Conservation (phyloP, 1,140 invertebrate species). For the Sarcophaga peregrina region DNA sequence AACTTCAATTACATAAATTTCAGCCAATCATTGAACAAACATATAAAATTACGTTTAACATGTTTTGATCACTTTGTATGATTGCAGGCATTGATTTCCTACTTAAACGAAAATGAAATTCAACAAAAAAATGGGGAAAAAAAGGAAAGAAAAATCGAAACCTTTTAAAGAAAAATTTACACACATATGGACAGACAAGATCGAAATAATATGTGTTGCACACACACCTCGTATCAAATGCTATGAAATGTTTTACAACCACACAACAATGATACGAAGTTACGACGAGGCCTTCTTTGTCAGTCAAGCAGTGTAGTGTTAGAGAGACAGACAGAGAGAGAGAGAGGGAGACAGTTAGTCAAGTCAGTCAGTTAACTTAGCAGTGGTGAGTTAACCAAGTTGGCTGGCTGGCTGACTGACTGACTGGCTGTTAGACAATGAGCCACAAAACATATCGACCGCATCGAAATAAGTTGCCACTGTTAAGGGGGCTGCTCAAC, state of each 20-base stretch:
- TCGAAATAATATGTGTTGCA: slow-evolving; percentile 12
- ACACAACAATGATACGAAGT: too few species aligned
- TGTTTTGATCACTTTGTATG: slow-evolving; percentile 23
- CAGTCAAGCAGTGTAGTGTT: too few species aligned
- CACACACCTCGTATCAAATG: slow-evolving; percentile 16
- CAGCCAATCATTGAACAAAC: slow-evolving; percentile 14
- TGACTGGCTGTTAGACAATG: too few species aligned
- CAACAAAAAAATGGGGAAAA: not conserved
- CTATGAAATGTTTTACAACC: slow-evolving; percentile 14
- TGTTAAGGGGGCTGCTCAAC: not conserved
- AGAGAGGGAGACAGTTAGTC: not conserved
- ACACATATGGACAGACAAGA: slow-evolving; percentile 9
- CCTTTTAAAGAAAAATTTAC: slow-evolving; percentile 22
- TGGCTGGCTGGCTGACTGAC: not conserved
- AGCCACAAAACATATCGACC: not conserved
- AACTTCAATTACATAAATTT: slow-evolving; percentile 8
- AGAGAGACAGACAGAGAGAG: too few species aligned
- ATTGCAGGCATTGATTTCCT: slow-evolving; percentile 5
- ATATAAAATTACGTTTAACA: slow-evolving; percentile 12
- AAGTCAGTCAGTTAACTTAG: slow-evolving; percentile 1
- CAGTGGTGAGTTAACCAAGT: not conserved
- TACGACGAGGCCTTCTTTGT: too few species aligned
- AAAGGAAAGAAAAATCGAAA: not conserved
- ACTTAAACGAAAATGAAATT: not conserved
- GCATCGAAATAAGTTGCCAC: slow-evolving; percentile 13